Percentiles rank a stretch among this genome's conserved stretches.
Evolutionary conservation across 2,888 invertebrate species (phyloP).

Genomic region (Silvanus unidentatus): DNA sequence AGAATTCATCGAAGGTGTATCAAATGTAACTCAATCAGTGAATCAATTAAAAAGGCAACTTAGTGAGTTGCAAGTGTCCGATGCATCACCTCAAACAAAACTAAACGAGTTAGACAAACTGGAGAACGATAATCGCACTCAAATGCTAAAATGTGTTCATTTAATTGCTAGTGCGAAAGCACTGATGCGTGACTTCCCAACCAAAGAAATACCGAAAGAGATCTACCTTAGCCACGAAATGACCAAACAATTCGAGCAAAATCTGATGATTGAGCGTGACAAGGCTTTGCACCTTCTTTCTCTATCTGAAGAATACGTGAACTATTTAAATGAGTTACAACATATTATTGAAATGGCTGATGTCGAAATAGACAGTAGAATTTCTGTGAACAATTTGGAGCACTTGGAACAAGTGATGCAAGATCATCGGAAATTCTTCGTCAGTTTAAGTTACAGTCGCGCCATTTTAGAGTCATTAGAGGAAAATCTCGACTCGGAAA

Average conservation of each 20-base stretch:
- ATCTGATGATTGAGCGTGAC: conserved; percentile 66
- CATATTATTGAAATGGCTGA: conserved; percentile 83
- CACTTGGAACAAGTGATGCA: conserved; percentile 86
- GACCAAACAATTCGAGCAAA: conserved; percentile 63
- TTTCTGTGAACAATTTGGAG: conserved; percentile 67
- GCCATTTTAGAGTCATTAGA: conserved; percentile 81
- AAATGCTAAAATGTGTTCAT: conserved; percentile 56
- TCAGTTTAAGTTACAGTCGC: conserved; percentile 79
- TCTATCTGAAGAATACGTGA: conserved; percentile 80
- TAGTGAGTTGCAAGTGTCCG: conserved; percentile 55
- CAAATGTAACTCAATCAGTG: conserved; percentile 52
- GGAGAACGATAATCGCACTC: conserved; percentile 60
- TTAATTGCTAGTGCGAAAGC: conserved; percentile 58
- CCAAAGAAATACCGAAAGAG: conserved; percentile 62
- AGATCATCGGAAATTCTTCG: conserved; percentile 83
- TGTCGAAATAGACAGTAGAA: conserved; percentile 69
- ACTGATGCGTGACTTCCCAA: conserved; percentile 63
- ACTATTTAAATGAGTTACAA: conserved; percentile 78
- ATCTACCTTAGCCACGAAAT: conserved; percentile 62
- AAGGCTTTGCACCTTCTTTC: conserved; percentile 68
- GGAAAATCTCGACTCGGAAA: conserved; percentile 75
- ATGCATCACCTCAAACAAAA: conserved; percentile 62
- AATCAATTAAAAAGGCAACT: conserved; percentile 50
- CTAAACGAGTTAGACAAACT: conserved; percentile 64
- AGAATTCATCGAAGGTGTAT: conserved; percentile 60